Evolutionary conservation across 2,113 vertebrate genomes (phyloP).

Genomic region (Gadus chalcogrammus): DNA sequence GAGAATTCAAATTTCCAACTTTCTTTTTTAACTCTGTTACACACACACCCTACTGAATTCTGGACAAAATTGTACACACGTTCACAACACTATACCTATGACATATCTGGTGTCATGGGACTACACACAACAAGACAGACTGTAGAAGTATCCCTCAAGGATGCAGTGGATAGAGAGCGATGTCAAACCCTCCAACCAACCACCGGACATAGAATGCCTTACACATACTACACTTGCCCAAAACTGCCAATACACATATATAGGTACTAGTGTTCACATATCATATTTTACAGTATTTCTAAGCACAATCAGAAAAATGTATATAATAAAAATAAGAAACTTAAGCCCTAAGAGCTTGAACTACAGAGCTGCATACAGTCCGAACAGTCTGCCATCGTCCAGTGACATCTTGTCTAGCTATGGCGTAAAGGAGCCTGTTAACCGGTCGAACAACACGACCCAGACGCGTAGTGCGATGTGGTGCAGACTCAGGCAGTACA

Average conservation of each 20-base stretch:
- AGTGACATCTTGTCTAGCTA: neutral
- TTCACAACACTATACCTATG: too few relatives aligned
- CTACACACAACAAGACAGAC: neutral
- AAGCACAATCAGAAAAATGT: neutral
- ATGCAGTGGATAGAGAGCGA: constrained; percentile 18
- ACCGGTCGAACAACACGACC: neutral
- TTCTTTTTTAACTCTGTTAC: too few relatives aligned
- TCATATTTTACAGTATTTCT: neutral
- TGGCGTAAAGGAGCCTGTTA: neutral
- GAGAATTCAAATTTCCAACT: too few relatives aligned
- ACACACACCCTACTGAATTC: too few relatives aligned
- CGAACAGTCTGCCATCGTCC: neutral
- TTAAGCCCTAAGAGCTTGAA: neutral
- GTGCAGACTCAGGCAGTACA: too few relatives aligned
- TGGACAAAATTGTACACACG: too few relatives aligned
- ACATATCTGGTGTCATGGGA: too few relatives aligned
- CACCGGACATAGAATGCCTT: constrained; percentile 11
- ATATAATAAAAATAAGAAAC: neutral
- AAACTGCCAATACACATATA: neutral
- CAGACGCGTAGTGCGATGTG: neutral
- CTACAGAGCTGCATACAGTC: neutral
- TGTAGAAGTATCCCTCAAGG: neutral
- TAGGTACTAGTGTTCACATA: too few relatives aligned
- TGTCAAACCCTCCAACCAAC: constrained; percentile 7
- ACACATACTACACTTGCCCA: neutral